Evolutionary conservation across 2,888 invertebrate species (phyloP).

Genomic region (Gari tellinella): DNA sequence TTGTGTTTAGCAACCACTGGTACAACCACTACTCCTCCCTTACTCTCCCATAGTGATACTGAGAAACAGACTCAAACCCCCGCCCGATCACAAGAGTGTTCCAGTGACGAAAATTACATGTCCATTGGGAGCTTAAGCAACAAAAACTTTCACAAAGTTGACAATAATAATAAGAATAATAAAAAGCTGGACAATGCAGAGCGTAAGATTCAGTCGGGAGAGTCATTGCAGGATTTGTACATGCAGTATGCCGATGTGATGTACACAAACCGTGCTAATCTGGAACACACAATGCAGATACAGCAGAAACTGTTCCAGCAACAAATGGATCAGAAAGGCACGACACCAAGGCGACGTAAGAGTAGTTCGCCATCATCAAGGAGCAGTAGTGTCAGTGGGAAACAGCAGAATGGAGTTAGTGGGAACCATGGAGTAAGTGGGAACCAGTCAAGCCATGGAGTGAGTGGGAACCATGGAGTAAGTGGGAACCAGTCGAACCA

Average conservation of each 20-base stretch:
- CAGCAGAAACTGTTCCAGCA: slow-evolving; percentile 87
- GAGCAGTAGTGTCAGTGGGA: slow-evolving; percentile 34
- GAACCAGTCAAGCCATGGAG: no score
- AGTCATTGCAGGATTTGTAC: slow-evolving; percentile 81
- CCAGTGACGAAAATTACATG: slow-evolving; percentile 74
- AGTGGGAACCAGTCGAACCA: slow-evolving; percentile 56
- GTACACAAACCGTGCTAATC: slow-evolving; percentile 89
- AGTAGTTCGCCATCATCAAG: slow-evolving; percentile 38
- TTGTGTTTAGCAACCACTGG: slow-evolving; percentile 75
- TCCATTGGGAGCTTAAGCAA: slow-evolving; percentile 26
- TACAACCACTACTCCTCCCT: slow-evolving; percentile 51
- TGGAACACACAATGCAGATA: slow-evolving; percentile 89
- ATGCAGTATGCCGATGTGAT: slow-evolving; percentile 87
- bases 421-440: slow-evolving; percentile 33
- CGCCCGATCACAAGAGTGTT: slow-evolving; percentile 71
- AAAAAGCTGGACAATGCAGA: slow-evolving; percentile 62
- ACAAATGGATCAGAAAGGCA: slow-evolving; percentile 77
- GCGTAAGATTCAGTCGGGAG: slow-evolving; percentile 65
- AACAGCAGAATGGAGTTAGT: slow-evolving; percentile 21
- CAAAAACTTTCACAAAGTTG: slow-evolving; percentile 31
- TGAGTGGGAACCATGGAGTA: no score
- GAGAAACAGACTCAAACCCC: slow-evolving; percentile 82
- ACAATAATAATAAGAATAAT: slow-evolving; percentile 38
- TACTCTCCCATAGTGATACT: slow-evolving; percentile 78
- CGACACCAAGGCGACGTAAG: slow-evolving; percentile 39